Conservation (phyloP, 2,113 vertebrate genomes). For the Myotis brandtii region DNA sequence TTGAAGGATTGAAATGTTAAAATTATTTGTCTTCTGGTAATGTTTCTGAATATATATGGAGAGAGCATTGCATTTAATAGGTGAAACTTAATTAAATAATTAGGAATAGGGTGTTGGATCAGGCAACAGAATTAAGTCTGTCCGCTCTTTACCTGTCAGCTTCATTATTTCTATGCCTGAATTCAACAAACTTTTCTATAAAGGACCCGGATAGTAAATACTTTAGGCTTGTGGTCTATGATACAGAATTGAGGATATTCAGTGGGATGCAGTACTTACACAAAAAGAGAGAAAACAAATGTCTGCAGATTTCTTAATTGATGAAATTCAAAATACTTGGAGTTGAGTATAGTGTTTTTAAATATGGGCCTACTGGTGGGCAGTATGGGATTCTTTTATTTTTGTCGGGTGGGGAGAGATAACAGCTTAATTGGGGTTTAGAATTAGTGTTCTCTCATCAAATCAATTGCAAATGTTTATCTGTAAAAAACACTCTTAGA, state of each 20-base stretch:
- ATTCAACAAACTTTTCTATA: conserved; percentile 11
- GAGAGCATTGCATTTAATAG: not conserved
- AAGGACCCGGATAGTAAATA: conserved; percentile 32
- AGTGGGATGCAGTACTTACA: not conserved
- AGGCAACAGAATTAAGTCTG: conserved; percentile 41
- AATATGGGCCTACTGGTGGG: not conserved
- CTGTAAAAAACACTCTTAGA: conserved; percentile 28
- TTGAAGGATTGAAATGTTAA: conserved; percentile 31
- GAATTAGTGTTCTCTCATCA: conserved; percentile 22
- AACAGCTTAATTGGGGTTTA: conserved; percentile 31
- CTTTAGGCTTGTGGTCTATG: conserved; percentile 25
- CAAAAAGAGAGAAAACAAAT: not conserved
- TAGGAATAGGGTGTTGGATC: conserved; percentile 23
- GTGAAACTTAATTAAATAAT: conserved; percentile 26
- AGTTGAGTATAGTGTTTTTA: conserved; percentile 25
- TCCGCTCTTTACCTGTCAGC: not conserved
- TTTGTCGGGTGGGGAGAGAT: not conserved
- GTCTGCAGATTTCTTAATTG: not conserved
- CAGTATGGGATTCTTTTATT: conserved; percentile 8
- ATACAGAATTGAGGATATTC: conserved; percentile 27
- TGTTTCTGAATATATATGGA: not conserved
- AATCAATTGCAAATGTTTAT: conserved; percentile 24
- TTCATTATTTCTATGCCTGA: not conserved
- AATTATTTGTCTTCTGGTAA: conserved; percentile 38
- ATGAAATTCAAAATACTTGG: conserved; percentile 13